Percentiles rank a stretch among this genome's conserved stretches.
These are phyloP conservation scores for Phylloscopus trochiloides DNA, from an alignment of 2,113 vertebrate species.

Conservation along the genomic window DNA sequence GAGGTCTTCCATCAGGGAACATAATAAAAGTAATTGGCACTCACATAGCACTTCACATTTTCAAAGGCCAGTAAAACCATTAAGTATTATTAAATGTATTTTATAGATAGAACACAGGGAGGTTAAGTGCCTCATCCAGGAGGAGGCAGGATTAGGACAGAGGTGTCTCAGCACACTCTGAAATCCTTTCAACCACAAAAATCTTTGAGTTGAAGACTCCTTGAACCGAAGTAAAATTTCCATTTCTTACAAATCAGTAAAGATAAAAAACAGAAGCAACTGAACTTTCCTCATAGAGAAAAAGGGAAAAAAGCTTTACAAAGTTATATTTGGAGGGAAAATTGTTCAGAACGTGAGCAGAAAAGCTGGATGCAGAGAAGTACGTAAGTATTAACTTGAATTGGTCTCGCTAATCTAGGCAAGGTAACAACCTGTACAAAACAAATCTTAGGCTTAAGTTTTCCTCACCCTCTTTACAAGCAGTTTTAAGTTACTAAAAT, in stretches of 20 bases:
- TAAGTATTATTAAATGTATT: constrained; percentile 61
- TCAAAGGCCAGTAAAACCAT: constrained; percentile 40
- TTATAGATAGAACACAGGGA: constrained; percentile 25
- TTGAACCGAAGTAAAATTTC: neutral
- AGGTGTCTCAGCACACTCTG: neutral
- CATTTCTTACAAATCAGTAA: neutral
- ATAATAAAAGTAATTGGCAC: constrained; percentile 54
- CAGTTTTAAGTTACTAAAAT: neutral
- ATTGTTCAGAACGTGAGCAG: neutral
- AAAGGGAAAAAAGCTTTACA: neutral
- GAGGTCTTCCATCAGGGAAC: constrained; percentile 25
- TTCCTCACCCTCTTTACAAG: neutral
- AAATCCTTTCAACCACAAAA: neutral
- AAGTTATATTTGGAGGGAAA: neutral
- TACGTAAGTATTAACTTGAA: neutral
- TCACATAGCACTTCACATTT: constrained; percentile 48
- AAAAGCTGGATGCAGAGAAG: neutral
- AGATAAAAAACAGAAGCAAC: neutral
- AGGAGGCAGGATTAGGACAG: neutral
- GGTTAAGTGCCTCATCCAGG: constrained; percentile 25
- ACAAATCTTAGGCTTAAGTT: neutral
- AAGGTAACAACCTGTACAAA: neutral
- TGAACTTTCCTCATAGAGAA: neutral
- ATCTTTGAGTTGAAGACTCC: neutral
- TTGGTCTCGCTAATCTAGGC: neutral